These are phyloP conservation scores for Euschistus heros DNA, from an alignment of 1,140 invertebrate genomes.

Conservation along the genomic window DNA sequence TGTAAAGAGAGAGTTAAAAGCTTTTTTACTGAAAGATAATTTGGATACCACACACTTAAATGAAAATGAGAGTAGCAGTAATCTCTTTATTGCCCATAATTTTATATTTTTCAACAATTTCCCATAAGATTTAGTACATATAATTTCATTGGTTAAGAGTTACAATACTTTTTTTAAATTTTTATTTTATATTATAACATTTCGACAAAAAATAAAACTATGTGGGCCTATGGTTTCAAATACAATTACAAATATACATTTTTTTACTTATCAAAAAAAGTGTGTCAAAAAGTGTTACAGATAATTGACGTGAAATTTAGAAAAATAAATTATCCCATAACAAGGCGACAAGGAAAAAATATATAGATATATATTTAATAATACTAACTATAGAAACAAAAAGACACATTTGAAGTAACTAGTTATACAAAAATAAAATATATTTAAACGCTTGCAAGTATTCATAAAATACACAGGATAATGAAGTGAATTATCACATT, in stretches of 20 bases:
- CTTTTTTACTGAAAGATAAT: no score
- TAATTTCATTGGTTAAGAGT: no score
- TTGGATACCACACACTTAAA: no score
- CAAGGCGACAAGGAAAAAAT: constrained; percentile 9
- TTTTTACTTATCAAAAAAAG: background rate
- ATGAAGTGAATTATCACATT: constrained; percentile 12
- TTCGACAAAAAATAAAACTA: constrained; percentile 4
- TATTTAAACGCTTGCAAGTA: constrained; percentile 5
- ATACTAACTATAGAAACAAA: background rate
- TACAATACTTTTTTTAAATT: no score
- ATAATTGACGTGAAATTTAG: constrained; percentile 17
- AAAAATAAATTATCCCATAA: constrained; percentile 7
- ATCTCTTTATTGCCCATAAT: constrained; percentile 2
- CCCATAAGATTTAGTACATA: no score
- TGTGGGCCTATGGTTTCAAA: background rate
- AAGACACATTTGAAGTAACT: constrained; percentile 4
- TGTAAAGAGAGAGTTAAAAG: no score
- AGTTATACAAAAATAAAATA: constrained; percentile 15
- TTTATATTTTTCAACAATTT: background rate
- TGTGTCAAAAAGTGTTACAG: background rate
- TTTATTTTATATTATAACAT: no score
- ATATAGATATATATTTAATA: background rate
- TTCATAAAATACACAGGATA: background rate
- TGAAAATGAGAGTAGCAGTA: no score
- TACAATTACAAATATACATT: constrained; percentile 4